Evolutionary conservation across 2,888 invertebrate genomes (phyloP), one percentile per base, ranked within the genome.

Genomic region (Calliphora vomitoria): DNA sequence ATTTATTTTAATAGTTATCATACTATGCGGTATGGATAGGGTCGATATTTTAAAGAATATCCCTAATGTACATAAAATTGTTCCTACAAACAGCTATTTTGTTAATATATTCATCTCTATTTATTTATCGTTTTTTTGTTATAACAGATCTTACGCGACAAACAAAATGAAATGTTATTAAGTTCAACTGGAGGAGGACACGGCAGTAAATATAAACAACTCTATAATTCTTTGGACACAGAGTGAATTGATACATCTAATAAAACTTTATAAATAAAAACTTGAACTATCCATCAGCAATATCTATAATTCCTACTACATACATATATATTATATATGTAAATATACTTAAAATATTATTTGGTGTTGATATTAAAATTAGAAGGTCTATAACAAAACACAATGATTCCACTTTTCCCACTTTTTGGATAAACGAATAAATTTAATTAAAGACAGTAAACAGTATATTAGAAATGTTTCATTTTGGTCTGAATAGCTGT

Each of bases 201-300:
- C 41, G 91, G 91, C 31, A 90, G 91, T 4, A 91, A 92, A 25
- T 94, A 93, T 79, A 94, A 93, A 83, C 91, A 93, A 80, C 91
- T 93, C 1, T 93, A 93, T 85, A 93, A 93, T 88, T 90, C 93
- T 50, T 90, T 94, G 75, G 93, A 93, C 41, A 82, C 90, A 71
- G 92, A 92, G 84, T 92, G 88, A 87, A n/a, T 20, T 50, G 44
- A 72, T 15, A 6, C 13, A 13, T 10, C 47, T 71, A 41, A 13
- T 4, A 60, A 18, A 50, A 8, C 25, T 50, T 20, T 47, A 18
- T 41, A 31, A 72, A 38, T 11, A 20, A 3, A 47, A 38, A 55
- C 3, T 66, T 35, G 47, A 80, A 55, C 18, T n/a, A 60, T 71
- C 31, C 20, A 35, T 82, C 25, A 85, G 82, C 84, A 84, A 85